Evolutionary conservation across 2,797 vertebrate genomes (phyloP).

Genomic region (Halcyon badia): DNA sequence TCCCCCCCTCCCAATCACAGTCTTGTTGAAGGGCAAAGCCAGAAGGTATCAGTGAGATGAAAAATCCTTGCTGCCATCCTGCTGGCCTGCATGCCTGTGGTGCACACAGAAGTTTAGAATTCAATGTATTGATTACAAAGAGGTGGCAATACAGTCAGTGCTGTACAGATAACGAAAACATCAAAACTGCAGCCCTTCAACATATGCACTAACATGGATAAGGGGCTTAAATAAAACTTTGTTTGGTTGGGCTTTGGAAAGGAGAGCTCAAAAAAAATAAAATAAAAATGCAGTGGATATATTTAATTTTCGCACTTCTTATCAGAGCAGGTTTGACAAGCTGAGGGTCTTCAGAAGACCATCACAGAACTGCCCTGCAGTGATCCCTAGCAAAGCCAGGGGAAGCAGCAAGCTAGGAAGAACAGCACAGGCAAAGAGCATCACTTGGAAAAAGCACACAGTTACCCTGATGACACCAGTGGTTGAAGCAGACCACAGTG

Average conservation of each 20-base stretch:
- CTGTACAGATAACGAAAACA: neutral
- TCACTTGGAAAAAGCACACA: neutral
- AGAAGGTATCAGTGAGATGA: neutral
- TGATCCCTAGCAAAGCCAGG: neutral
- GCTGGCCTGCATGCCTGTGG: neutral
- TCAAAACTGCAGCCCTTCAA: neutral
- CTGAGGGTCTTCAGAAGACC: neutral
- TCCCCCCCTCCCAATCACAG: neutral
- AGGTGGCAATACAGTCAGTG: accelerated
- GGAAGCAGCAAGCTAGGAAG: neutral
- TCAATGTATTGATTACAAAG: neutral
- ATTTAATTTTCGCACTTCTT: neutral
- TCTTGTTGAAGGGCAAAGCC: neutral
- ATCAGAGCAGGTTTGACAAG: neutral
- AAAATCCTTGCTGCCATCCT: neutral
- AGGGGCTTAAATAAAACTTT: neutral
- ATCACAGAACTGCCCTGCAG: neutral
- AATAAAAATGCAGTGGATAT: too few relatives aligned
- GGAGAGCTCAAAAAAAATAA: neutral
- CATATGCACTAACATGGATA: neutral
- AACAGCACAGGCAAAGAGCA: neutral
- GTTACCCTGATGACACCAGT: accelerated
- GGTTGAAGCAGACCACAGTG: neutral
- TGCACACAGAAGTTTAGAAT: neutral
- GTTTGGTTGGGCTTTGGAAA: neutral